These are phyloP conservation scores for Zaprionus taronus DNA, from an alignment of 1,140 invertebrate genomes.

Conservation along the genomic window DNA sequence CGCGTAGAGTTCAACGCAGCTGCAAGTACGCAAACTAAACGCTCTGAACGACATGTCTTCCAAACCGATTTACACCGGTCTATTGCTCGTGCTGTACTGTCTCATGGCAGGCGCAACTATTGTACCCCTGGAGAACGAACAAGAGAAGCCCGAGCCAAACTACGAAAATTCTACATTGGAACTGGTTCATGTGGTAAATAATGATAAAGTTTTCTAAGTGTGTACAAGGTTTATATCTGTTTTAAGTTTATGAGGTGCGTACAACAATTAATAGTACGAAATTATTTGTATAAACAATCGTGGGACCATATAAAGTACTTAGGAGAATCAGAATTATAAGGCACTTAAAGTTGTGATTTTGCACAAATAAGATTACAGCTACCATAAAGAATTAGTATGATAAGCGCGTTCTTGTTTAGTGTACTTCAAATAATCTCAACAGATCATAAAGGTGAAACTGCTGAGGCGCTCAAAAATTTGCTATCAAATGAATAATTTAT, in stretches of 20 bases:
- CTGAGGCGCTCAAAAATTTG: background rate
- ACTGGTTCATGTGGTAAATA: conserved; percentile 70
- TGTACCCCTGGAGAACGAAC: conserved; percentile 17
- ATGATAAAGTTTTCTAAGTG: background rate
- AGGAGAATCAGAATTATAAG: conserved; percentile 21
- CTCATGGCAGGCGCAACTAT: conserved; percentile 26
- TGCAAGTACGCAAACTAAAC: conserved; percentile 31
- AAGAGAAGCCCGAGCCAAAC: conserved; percentile 7
- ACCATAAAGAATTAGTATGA: background rate
- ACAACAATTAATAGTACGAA: background rate
- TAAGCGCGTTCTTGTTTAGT: background rate
- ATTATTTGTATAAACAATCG: background rate
- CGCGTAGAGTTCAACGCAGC: conserved; percentile 45
- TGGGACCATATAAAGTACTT: conserved; percentile 24
- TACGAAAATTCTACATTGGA: conserved; percentile 48
- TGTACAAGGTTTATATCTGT: background rate
- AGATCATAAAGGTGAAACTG: background rate
- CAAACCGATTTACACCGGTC: conserved; percentile 17
- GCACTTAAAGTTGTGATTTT: conserved; percentile 4
- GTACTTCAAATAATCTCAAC: background rate
- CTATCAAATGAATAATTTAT: background rate
- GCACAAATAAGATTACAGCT: background rate
- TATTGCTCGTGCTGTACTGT: conserved; percentile 40
- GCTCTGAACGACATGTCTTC: conserved; percentile 30
- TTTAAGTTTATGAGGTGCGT: background rate